Evolutionary conservation across 2,797 vertebrate genomes (phyloP).

Genomic region (Apodemus agrarius): DNA sequence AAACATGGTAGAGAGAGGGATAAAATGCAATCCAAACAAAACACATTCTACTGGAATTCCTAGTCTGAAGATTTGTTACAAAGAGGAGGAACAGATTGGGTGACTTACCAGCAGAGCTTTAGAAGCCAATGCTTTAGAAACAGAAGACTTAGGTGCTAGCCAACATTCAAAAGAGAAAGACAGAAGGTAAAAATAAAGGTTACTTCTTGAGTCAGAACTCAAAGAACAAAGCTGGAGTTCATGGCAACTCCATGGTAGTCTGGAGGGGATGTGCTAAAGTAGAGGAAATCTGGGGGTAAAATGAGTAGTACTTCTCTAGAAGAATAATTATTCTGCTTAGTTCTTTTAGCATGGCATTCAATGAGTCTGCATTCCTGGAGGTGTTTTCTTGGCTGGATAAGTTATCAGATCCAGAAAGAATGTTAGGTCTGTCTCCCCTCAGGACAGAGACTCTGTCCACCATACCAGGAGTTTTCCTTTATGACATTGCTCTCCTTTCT

Average conservation of each 20-base stretch:
- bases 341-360: neutral
- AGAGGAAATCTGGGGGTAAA: neutral
- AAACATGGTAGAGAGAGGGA: too few species aligned
- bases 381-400: neutral
- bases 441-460: neutral
- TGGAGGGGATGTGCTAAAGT: neutral
- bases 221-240: neutral
- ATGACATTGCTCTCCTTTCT: neutral
- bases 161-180: neutral
- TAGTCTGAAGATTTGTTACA: neutral
- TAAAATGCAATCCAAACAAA: neutral
- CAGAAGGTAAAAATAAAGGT: neutral
- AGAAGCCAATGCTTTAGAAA: neutral
- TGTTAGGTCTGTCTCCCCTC: neutral
- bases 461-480: neutral
- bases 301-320: neutral
- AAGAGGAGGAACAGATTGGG: fast-evolving
- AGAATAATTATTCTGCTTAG: neutral
- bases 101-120: neutral
- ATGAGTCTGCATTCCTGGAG: too few species aligned
- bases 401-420: neutral
- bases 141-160: too few species aligned
- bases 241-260: neutral
- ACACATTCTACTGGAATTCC: neutral
- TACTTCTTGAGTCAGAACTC: neutral